Base-by-base conservation (phyloP, 2,888 invertebrate species). In the Perizoma affinitatum region DNA sequence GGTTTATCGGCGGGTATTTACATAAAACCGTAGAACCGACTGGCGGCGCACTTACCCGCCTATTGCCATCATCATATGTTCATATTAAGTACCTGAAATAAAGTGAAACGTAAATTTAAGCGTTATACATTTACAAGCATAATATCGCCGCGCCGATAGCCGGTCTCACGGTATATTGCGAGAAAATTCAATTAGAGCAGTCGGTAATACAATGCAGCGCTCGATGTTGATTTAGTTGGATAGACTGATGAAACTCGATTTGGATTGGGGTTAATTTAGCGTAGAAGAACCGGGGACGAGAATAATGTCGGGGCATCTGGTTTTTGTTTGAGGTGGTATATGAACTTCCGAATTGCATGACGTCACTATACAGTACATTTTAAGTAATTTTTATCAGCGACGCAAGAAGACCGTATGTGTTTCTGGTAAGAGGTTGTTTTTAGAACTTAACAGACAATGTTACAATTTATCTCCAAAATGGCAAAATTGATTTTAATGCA, bases 1-100 rank as follows among this genome's bases (percentile, higher is more conserved):
- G 87, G 84, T 87, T 88, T 90, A 90, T 90, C 86, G 90, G 80
- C 71, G 72, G 79, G 72, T 83, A 90, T 91, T 91, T 90, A 87
- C 89, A 91, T 91, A 90, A 87, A 87, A 82, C 86, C 83, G 80
- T 79, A 77, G 80, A 78, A 79, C 82, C 80, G 81, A 79, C 82
- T 78, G 82, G 75, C 79, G 79, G 75, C 76, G 79, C 80, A 82
- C 83, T 86, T 82, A 81, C 82, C 69, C 80, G 76, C 72, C 76
- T 81, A 83, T 79, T 78, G 78, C 76, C 73, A 78, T 82, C 67
- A 79, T 83, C 83, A 81, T 82, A 63, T 80, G 80, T 75, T 79
- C 72, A 79, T 78, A 74, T 78, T 80, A 78, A 82, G 74, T 79
- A 80, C 80, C 79, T 79, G 74, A 71, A 78, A 81, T 72, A 67